Conservation (phyloP, 2,888 invertebrate species). For the Euproctis similis region DNA sequence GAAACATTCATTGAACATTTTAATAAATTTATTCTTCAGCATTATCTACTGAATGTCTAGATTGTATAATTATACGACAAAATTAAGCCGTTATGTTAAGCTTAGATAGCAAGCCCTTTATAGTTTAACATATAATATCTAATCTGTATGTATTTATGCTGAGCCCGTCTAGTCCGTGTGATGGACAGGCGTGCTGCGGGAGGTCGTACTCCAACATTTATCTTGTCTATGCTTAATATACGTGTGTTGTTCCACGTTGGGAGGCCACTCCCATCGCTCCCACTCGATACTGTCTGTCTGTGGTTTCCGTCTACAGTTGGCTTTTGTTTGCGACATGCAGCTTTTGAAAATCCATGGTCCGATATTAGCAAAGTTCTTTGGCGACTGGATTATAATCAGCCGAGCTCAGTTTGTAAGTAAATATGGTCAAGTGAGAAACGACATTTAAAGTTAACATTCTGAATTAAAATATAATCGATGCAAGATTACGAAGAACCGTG, state of each 20-base stretch:
- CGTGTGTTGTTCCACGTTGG: not conserved
- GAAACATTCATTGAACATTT: conserved; percentile 1
- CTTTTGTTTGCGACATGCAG: no score
- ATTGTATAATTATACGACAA: conserved; percentile 6
- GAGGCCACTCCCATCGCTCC: no score
- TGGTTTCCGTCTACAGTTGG: not conserved
- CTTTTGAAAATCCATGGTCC: no score
- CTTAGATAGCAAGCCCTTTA: conserved; percentile 24
- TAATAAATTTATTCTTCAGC: no score
- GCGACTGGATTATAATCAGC: no score
- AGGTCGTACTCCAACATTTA: conserved; percentile 5
- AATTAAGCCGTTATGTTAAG: conserved; percentile 23
- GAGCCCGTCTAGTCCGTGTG: conserved; percentile 1
- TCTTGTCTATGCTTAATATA: conserved; percentile 4
- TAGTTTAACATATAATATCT: conserved; percentile 22
- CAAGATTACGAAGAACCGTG: no score
- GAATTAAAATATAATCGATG: no score
- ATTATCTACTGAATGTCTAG: not conserved
- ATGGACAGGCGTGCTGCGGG: conserved; percentile 3
- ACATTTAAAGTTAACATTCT: no score
- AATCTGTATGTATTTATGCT: conserved; percentile 24
- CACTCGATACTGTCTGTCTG: not conserved
- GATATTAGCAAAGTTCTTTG: no score
- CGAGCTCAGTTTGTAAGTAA: no score
- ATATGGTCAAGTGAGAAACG: no score